Evolutionary conservation across 2,113 vertebrate genomes (phyloP).

Genomic region (Pristiophorus japonicus): DNA sequence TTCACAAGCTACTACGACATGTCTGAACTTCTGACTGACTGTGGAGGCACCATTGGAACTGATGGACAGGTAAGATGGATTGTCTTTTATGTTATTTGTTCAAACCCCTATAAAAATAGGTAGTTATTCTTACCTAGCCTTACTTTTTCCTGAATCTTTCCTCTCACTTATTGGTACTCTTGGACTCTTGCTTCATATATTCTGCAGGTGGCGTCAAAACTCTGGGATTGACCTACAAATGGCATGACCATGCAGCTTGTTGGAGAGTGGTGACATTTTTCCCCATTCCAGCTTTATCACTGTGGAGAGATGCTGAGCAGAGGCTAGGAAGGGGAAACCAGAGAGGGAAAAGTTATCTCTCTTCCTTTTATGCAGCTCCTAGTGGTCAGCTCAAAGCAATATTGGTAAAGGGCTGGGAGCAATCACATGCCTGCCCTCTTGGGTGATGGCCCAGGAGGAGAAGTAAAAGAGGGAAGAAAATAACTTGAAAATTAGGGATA

Average conservation of each 20-base stretch:
- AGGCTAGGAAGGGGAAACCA: not conserved
- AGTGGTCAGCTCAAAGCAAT: not conserved
- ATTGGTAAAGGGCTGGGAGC: not conserved
- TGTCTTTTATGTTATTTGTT: not conserved
- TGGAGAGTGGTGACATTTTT: not conserved
- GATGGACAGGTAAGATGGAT: constrained; percentile 59
- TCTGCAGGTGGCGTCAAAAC: not conserved
- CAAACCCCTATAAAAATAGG: not conserved
- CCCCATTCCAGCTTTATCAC: not conserved
- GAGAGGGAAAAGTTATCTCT: not conserved
- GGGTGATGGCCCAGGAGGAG: no score
- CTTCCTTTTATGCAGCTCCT: not conserved
- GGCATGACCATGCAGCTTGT: not conserved
- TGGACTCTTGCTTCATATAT: not conserved
- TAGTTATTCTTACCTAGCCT: not conserved
- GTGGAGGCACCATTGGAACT: constrained; percentile 61
- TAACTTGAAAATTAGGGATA: no score
- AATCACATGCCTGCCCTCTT: no score
- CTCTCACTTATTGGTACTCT: no score
- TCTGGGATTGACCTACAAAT: not conserved
- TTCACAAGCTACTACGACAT: constrained; percentile 66
- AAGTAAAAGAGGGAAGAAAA: no score
- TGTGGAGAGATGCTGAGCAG: not conserved
- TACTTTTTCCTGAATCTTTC: not conserved
- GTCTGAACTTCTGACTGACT: constrained; percentile 63